phyloP scores from a whole-genome alignment of 2,113 vertebrate species.

The Micronycteris hirsuta region DNA sequence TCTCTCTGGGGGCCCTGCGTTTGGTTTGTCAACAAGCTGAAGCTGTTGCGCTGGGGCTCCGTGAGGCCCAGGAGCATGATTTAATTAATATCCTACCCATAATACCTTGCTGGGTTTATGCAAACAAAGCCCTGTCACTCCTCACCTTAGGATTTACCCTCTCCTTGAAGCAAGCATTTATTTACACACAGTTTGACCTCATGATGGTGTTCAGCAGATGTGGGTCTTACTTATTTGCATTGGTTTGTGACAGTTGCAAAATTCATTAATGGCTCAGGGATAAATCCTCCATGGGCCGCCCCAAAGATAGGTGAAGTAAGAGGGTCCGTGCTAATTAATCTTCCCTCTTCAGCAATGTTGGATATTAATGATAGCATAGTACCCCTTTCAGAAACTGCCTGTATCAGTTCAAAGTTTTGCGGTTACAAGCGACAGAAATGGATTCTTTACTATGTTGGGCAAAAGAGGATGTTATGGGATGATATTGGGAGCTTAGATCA shows the following conservation, averaged over 20 bases:
- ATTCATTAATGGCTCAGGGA: constrained; percentile 76
- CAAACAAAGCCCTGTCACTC: constrained; percentile 47
- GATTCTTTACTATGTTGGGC: not conserved
- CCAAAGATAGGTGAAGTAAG: constrained; percentile 57
- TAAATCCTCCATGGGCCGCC: constrained; percentile 68
- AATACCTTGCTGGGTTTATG: constrained; percentile 53
- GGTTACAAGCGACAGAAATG: not conserved
- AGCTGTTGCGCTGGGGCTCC: constrained; percentile 48
- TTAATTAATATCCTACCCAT: constrained; percentile 76
- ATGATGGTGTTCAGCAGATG: constrained; percentile 71
- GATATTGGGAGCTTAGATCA: not conserved
- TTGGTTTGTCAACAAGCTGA: constrained; percentile 72
- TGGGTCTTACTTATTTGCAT: constrained; percentile 75
- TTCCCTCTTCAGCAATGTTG: constrained; percentile 46
- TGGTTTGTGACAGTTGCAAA: constrained; percentile 78
- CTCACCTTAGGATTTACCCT: constrained; percentile 68
- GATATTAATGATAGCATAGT: constrained; percentile 24
- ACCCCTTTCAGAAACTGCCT: constrained; percentile 25
- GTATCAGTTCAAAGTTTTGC: not conserved
- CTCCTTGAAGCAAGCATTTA: constrained; percentile 72
- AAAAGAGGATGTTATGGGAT: not conserved
- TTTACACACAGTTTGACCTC: constrained; percentile 69
- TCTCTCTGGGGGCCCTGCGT: constrained; percentile 58
- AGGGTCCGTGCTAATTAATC: constrained; percentile 71
- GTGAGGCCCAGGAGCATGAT: constrained; percentile 68